Evolutionary conservation across 2,113 vertebrate genomes (phyloP), one percentile per base, ranked within the genome.

Genomic region (Neotoma lepida): DNA sequence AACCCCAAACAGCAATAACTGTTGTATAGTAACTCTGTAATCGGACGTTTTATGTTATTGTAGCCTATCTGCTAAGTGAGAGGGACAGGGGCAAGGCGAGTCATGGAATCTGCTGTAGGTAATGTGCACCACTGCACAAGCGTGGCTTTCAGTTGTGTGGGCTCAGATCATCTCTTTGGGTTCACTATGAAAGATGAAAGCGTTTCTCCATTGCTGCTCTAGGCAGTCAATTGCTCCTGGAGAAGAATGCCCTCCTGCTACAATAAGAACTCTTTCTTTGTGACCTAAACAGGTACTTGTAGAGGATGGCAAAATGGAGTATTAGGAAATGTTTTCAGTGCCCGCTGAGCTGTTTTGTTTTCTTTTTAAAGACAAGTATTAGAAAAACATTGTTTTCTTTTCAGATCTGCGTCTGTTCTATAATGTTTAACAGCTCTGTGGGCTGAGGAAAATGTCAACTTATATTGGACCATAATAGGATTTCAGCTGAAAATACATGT

Each of bases 301-400:
- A 73, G 22, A 94, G 26, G 7, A 82, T 89, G 63, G 41, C 80
- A 88, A 91, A 88, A 61, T 3, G 8, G 14, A 15, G 9, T 89
- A 8, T 30, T 39, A 94, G 35, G 20, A 51, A 88, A 87, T 18
- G 22, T 63, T 88, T 91, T 90, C 20, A 58, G n/a, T 35, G 51
- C 24, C 46, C 33, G 9, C 6, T 49, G 63, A 93, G 28, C 93
- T 66, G 51, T 2, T 89, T 92, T 66, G 14, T 77, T 93, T 95
- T 93, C 46, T 92, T 84, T 49, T 63, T 22, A 93, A 90, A 93
- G 35, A 71, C 61, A 82, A 66, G 39, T 68, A 70, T 92, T 96
- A 89, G n/a, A 92, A 81, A 92, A 73, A 46, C 4, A 35, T 33
- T n/a, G 3, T 87, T 73, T 89, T 15, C 28, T 28, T 68, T 61